Evolutionary conservation across 1,140 invertebrate species (phyloP).

Genomic region (Trigoniulus corallinus): DNA sequence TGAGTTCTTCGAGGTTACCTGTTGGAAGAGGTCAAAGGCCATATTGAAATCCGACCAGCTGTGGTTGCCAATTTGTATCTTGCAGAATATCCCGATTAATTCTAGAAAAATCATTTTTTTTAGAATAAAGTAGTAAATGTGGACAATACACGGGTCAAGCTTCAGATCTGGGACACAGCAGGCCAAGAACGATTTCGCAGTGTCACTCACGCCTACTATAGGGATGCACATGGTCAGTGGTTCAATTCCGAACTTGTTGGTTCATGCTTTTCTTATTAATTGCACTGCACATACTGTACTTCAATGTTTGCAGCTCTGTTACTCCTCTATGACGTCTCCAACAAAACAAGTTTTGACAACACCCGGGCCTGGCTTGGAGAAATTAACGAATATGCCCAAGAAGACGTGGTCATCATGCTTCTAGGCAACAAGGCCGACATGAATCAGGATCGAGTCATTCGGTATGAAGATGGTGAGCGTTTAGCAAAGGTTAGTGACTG

Average conservation of each 20-base stretch:
- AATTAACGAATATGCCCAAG: slow-evolving; percentile 35
- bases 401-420: slow-evolving; percentile 36
- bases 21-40: too few species aligned
- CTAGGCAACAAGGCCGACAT: slow-evolving; percentile 32
- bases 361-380: slow-evolving; percentile 35
- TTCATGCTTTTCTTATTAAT: neutral
- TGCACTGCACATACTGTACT: too few species aligned
- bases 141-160: slow-evolving; percentile 70
- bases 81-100: too few species aligned
- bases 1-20: too few species aligned
- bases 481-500: too few species aligned
- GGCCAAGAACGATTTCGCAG: slow-evolving; percentile 32
- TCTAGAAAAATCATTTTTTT: too few species aligned
- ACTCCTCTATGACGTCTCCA: slow-evolving; percentile 35
- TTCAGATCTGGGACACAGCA: slow-evolving; percentile 34
- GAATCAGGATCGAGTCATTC: slow-evolving; percentile 43
- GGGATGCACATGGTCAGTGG: slow-evolving; percentile 28
- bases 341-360: slow-evolving; percentile 34
- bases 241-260: neutral
- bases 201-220: slow-evolving; percentile 31
- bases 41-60: slow-evolving; percentile 1
- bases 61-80: too few species aligned
- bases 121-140: slow-evolving; percentile 85
- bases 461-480: slow-evolving; percentile 51
- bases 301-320: slow-evolving; percentile 27